Evolutionary conservation across 2,888 invertebrate species (phyloP).

Genomic region (Pyralis farinalis): DNA sequence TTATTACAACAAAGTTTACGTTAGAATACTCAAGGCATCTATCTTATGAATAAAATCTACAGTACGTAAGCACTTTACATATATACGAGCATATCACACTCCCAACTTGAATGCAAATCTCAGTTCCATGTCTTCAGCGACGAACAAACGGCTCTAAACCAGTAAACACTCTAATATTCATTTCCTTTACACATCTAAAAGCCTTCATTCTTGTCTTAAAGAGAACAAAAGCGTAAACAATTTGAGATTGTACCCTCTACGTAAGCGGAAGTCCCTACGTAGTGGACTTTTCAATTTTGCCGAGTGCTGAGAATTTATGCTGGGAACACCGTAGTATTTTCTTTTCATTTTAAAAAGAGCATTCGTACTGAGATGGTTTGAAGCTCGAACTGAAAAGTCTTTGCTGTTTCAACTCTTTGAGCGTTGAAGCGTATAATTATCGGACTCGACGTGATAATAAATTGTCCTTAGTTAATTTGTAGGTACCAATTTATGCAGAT

Average conservation of each 20-base stretch:
- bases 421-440: neutral
- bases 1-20: too few species aligned
- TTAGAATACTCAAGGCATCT: neutral
- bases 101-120: conserved; percentile 2
- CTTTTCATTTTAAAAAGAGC: conserved; percentile 68
- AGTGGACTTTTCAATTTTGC: conserved; percentile 74
- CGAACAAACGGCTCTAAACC: conserved; percentile 13
- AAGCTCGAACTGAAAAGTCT: conserved; percentile 3
- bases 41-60: conserved; percentile 2
- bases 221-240: conserved; percentile 60
- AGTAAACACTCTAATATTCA: conserved; percentile 26
- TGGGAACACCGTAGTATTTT: conserved; percentile 53
- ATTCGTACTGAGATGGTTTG: conserved; percentile 32
- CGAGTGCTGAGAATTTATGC: conserved; percentile 68
- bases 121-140: conserved; percentile 7
- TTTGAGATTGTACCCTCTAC: conserved; percentile 58
- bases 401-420: conserved; percentile 1
- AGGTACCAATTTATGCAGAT: too few species aligned
- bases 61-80: neutral
- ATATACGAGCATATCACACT: neutral
- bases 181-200: conserved; percentile 25
- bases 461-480: too few species aligned
- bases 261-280: conserved; percentile 55
- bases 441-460: neutral
- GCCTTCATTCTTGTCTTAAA: conserved; percentile 47